Conservation (phyloP, 2,113 vertebrate species). For the Theristicus caerulescens region DNA sequence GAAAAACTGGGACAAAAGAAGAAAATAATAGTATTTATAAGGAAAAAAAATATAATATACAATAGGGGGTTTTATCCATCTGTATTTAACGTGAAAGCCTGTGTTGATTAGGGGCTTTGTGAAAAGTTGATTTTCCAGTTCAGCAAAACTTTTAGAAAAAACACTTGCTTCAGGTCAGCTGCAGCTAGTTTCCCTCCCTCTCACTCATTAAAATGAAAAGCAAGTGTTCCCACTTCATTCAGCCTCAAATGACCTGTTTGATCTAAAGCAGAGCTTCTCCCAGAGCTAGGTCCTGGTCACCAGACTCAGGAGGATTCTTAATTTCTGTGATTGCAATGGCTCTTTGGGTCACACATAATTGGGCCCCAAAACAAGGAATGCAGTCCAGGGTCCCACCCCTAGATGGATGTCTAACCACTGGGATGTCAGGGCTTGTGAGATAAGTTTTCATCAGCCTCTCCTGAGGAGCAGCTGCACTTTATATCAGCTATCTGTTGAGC, state of each 20-base stretch:
- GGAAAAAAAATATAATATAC: neutral
- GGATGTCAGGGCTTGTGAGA: neutral
- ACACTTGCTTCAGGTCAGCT: slow-evolving; percentile 16
- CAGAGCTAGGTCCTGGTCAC: neutral
- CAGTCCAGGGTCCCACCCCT: neutral
- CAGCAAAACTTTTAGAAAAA: slow-evolving; percentile 48
- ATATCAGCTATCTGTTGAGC: neutral
- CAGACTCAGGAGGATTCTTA: neutral
- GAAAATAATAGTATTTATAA: slow-evolving; percentile 14
- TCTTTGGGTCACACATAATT: neutral
- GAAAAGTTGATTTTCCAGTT: slow-evolving; percentile 66
- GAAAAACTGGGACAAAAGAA: neutral
- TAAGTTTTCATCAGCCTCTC: neutral
- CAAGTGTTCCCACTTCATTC: slow-evolving; percentile 31
- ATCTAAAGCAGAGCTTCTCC: slow-evolving; percentile 9
- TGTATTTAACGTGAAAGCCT: neutral
- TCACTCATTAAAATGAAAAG: slow-evolving; percentile 38
- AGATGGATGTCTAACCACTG: neutral
- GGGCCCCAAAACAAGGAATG: neutral
- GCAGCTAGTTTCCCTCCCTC: slow-evolving; percentile 2
- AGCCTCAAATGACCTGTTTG: slow-evolving; percentile 1
- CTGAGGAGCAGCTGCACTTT: neutral
- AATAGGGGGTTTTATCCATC: neutral
- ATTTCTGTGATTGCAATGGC: neutral
- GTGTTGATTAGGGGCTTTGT: slow-evolving; percentile 41